These are phyloP conservation scores for Percopsis omiscomaycus DNA, from an alignment of 2,797 vertebrate species.

Conservation along the genomic window DNA sequence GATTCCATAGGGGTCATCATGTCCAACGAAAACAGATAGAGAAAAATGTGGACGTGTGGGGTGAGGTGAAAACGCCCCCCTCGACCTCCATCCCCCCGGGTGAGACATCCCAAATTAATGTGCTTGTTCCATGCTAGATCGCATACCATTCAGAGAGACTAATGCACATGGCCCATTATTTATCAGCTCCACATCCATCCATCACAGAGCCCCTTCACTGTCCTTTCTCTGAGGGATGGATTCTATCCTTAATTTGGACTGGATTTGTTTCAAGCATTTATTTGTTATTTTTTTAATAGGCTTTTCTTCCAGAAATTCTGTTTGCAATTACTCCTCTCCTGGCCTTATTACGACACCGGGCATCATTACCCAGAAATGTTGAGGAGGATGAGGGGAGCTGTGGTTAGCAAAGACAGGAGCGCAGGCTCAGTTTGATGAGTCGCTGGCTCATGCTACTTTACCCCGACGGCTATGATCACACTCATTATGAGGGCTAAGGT, in stretches of 20 bases:
- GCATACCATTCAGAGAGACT: slow-evolving; percentile 22
- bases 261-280: slow-evolving; percentile 64
- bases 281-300: slow-evolving; percentile 69
- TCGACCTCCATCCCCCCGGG: not conserved
- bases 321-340: slow-evolving; percentile 63
- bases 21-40: not conserved
- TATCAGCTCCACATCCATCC: slow-evolving; percentile 41
- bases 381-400: slow-evolving; percentile 57
- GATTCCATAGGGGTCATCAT: slow-evolving; percentile 19
- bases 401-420: slow-evolving; percentile 62
- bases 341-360: slow-evolving; percentile 62
- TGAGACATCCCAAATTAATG: slow-evolving; percentile 30
- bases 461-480: slow-evolving; percentile 49
- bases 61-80: slow-evolving; percentile 21
- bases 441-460: slow-evolving; percentile 48
- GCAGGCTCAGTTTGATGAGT: slow-evolving; percentile 58
- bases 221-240: slow-evolving; percentile 49
- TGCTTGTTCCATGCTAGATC: slow-evolving; percentile 24
- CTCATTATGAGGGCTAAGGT: slow-evolving; percentile 63
- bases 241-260: slow-evolving; percentile 49
- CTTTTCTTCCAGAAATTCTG: slow-evolving; percentile 59
- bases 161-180: slow-evolving; percentile 43
- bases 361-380: slow-evolving; percentile 69
- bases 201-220: slow-evolving; percentile 38
- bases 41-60: not conserved